These are phyloP conservation scores for Hypolimnas misippus DNA, from an alignment of 2,888 invertebrate genomes.

Conservation along the genomic window DNA sequence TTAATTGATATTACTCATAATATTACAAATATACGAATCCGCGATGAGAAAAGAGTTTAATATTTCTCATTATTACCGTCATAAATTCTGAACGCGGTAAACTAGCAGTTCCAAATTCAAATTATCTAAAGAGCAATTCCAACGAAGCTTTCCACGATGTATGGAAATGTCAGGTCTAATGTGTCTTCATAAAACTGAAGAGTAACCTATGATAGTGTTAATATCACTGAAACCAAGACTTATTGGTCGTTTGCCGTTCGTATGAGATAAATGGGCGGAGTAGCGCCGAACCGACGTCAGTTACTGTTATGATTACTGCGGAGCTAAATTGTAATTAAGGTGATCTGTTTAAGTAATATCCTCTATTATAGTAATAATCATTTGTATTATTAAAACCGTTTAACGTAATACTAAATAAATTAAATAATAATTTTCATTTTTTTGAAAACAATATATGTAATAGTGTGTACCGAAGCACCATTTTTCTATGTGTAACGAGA, in stretches of 20 bases:
- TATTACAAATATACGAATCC: background rate
- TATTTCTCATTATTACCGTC: background rate
- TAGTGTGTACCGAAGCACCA: too few species aligned
- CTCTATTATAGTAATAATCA: background rate
- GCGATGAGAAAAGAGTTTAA: background rate
- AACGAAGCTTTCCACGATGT: conserved; percentile 50
- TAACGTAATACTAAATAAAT: too few species aligned
- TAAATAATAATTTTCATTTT: too few species aligned
- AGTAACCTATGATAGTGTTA: conserved; percentile 83
- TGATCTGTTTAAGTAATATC: background rate
- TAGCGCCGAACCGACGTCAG: background rate
- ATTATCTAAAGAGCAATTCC: conserved; percentile 31
- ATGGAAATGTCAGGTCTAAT: conserved; percentile 76
- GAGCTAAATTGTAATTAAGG: conserved; percentile 1
- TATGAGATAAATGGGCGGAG: conserved; percentile 69
- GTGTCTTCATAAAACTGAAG: conserved; percentile 80
- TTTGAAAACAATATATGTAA: too few species aligned
- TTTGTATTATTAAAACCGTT: too few species aligned
- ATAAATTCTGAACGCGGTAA: conserved; percentile 8
- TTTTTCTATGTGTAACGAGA: too few species aligned
- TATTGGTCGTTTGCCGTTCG: conserved; percentile 82
- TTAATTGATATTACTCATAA: background rate
- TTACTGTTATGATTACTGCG: conserved; percentile 2
- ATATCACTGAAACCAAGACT: conserved; percentile 81
- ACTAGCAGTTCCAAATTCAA: conserved; percentile 17